These are phyloP conservation scores for Lydus trimaculatus DNA, from an alignment of 2,888 invertebrate genomes.

Conservation along the genomic window DNA sequence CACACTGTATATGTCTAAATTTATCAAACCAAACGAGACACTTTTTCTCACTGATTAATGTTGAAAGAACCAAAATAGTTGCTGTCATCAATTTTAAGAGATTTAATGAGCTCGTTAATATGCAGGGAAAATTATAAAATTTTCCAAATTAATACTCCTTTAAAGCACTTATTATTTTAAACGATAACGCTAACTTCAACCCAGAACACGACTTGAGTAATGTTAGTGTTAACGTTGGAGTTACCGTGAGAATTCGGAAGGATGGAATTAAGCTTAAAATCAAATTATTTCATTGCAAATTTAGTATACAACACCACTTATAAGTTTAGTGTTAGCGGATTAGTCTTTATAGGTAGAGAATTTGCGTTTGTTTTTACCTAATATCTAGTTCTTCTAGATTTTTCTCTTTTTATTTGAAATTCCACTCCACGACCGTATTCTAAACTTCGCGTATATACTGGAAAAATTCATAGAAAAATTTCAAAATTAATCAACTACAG, in stretches of 20 bases:
- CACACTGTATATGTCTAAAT: background rate
- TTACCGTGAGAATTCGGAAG: background rate
- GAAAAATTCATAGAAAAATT: background rate
- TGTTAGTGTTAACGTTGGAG: background rate
- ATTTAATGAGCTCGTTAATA: background rate
- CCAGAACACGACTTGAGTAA: too few relatives aligned
- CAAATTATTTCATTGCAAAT: too few relatives aligned
- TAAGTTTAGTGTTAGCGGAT: background rate
- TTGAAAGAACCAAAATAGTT: too few relatives aligned
- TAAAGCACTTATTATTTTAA: background rate
- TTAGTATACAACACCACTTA: background rate
- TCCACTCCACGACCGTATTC: background rate
- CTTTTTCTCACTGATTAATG: too few relatives aligned
- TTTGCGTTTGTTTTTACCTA: background rate
- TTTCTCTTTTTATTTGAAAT: background rate
- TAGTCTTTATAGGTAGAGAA: background rate
- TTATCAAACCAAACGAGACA: background rate
- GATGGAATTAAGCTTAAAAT: too few relatives aligned
- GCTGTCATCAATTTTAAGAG: too few relatives aligned
- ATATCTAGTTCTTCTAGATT: background rate
- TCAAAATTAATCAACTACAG: background rate
- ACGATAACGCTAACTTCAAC: too few relatives aligned
- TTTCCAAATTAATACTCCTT: background rate
- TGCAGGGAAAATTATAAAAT: background rate
- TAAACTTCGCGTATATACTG: constrained; percentile 2